phyloP scores from a whole-genome alignment of 2,888 invertebrate species.

The Scotopteryx bipunctaria region DNA sequence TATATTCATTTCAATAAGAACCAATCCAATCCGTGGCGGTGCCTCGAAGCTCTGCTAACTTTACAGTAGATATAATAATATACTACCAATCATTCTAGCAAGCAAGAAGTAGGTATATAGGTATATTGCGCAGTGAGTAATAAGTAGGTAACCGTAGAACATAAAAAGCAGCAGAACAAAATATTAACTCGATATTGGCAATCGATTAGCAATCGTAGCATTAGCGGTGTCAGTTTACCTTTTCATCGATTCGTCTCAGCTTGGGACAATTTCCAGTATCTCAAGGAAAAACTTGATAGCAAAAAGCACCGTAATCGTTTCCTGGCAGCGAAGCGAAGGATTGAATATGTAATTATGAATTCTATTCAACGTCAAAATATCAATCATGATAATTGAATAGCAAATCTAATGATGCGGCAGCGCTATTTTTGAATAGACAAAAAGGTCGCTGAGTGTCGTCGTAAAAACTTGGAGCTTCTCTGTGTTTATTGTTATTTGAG shows the following conservation, averaged over 20 bases:
- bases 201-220: slow-evolving; percentile 58
- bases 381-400: slow-evolving; percentile 42
- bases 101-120: not conserved
- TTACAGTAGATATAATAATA: too few species aligned
- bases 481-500: slow-evolving; percentile 20
- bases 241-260: slow-evolving; percentile 59
- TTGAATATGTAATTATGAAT: slow-evolving; percentile 34
- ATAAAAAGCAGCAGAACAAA: slow-evolving; percentile 49
- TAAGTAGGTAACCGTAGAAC: slow-evolving; percentile 43
- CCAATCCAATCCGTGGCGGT: slow-evolving; percentile 12
- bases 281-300: slow-evolving; percentile 43
- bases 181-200: slow-evolving; percentile 58
- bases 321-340: slow-evolving; percentile 16
- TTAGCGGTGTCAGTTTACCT: slow-evolving; percentile 54
- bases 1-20: slow-evolving; percentile 15
- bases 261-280: slow-evolving; percentile 51
- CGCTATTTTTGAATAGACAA: slow-evolving; percentile 30
- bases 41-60: not conserved
- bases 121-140: slow-evolving; percentile 42
- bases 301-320: slow-evolving; percentile 26
- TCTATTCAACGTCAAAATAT: slow-evolving; percentile 38
- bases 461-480: slow-evolving; percentile 33
- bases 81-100: slow-evolving; percentile 2
- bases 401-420: slow-evolving; percentile 34
- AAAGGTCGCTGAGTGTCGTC: slow-evolving; percentile 44